Evolutionary conservation across 1,140 invertebrate species (phyloP).

Genomic region (Drosophila hydei): DNA sequence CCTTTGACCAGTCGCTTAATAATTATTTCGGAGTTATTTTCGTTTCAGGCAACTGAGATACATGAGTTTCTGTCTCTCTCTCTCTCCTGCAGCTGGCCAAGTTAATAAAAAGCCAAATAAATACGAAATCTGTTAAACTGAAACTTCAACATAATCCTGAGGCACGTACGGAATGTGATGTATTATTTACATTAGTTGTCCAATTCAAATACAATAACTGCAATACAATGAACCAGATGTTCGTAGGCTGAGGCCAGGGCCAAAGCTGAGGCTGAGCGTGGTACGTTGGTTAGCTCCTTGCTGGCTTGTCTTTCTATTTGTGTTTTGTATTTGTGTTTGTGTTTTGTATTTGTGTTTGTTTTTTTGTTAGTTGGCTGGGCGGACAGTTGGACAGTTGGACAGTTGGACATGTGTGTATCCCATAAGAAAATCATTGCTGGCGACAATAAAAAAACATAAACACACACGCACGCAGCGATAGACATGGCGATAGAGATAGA

Average conservation of each 20-base stretch:
- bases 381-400: constrained; percentile 29
- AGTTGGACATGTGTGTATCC: constrained; percentile 18
- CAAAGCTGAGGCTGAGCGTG: not conserved
- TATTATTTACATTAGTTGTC: constrained; percentile 54
- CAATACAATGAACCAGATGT: constrained; percentile 32
- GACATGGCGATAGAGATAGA: not conserved
- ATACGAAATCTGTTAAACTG: constrained; percentile 32
- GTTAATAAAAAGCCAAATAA: constrained; percentile 44
- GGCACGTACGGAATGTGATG: constrained; percentile 38
- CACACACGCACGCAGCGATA: constrained; percentile 1
- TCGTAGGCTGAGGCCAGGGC: not conserved
- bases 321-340: constrained; percentile 20
- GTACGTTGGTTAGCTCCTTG: constrained; percentile 8
- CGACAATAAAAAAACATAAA: constrained; percentile 36
- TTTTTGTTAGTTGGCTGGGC: constrained; percentile 18
- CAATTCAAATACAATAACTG: constrained; percentile 52
- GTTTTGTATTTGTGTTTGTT: constrained; percentile 22
- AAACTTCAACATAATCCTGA: constrained; percentile 25
- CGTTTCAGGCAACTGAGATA: too few species aligned
- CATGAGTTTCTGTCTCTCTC: too few species aligned
- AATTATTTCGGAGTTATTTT: too few species aligned
- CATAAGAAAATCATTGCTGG: constrained; percentile 36
- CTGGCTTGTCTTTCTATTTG: constrained; percentile 18
- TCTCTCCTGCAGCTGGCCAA: not conserved
- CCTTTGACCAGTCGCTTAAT: too few species aligned